phyloP scores from a whole-genome alignment of 2,113 vertebrate genomes.

The Peromyscus californicus region DNA sequence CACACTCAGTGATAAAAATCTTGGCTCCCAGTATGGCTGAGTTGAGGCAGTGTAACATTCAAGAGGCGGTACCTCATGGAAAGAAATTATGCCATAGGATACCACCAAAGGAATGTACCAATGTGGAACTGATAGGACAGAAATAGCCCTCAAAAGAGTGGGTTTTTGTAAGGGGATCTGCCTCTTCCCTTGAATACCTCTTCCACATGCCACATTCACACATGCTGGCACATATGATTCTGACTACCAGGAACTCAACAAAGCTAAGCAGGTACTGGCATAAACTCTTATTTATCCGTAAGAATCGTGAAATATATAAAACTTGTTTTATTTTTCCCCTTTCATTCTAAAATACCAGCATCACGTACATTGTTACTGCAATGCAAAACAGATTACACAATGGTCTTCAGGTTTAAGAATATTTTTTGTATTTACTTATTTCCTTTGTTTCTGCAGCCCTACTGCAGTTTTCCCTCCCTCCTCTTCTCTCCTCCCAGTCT shows the following conservation, averaged over 20 bases:
- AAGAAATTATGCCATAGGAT: neutral
- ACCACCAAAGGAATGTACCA: no score
- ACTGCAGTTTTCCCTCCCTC: neutral
- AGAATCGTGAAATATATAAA: neutral
- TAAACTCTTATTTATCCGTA: no score
- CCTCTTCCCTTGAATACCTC: neutral
- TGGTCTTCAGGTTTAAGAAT: neutral
- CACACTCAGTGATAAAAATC: neutral
- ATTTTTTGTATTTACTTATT: neutral
- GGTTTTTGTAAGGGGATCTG: rapidly evolving
- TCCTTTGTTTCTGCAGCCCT: neutral
- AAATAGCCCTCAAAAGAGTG: no score
- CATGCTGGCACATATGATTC: neutral
- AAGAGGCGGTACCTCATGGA: neutral
- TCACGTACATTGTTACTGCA: neutral
- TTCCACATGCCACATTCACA: neutral
- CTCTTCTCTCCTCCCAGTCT: neutral
- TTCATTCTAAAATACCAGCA: neutral
- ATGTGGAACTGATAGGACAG: no score
- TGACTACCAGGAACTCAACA: neutral
- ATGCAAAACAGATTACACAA: neutral
- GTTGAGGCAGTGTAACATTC: neutral
- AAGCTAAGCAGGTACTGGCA: neutral
- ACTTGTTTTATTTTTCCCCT: neutral
- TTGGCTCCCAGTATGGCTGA: rapidly evolving